Base-by-base conservation (phyloP, 2,888 invertebrate species). In the Cataglyphis rosenhaueri region DNA sequence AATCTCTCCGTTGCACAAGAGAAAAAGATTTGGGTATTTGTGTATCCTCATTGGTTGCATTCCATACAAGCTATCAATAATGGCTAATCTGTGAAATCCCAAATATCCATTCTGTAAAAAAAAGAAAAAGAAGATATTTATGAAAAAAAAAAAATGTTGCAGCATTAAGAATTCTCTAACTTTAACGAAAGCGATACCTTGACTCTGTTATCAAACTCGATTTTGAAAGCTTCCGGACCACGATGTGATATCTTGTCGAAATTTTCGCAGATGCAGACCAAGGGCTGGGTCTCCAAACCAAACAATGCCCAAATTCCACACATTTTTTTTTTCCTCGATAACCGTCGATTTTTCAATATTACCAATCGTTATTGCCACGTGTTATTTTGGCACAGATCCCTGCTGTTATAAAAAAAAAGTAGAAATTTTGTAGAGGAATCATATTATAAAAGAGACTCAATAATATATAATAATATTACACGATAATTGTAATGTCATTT, bases 1-100 rank as follows among this genome's bases (percentile, higher is more conserved):
- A 89, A 98, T 96, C 95, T 98, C 98, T 66, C 98, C 98, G 93
- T 98, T 98, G 95, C 97, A 97, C 70, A 97, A 95, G 64, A 97
- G 95, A 87, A 96, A 96, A 74, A 97, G 94, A 85, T 96, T 95
- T 5, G 97, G 97, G 93, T 96, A 96, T 89, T 96, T 94, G 91
- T 96, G 96, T 12, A 97, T 94, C 85, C 96, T 96, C 97, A 97
- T 97, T 0, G 97, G 97, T 92, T 97, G 97, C 97, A 97, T 97
- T 68, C 97, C 97, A 93, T 97, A 96, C 0, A 96, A 95, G 61
- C 96, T 95, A 91, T 97, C 97, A 6, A 97, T 96, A 89, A 97
- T 97, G 21, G 96, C 95, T 62, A 97, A 94, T 86, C 97, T 95
- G 89, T 97, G 97, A 92, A 97, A 97, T 32, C 97, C 97, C 71